phyloP scores from a whole-genome alignment of 2,888 invertebrate species.

The Plemyria rubiginata region DNA sequence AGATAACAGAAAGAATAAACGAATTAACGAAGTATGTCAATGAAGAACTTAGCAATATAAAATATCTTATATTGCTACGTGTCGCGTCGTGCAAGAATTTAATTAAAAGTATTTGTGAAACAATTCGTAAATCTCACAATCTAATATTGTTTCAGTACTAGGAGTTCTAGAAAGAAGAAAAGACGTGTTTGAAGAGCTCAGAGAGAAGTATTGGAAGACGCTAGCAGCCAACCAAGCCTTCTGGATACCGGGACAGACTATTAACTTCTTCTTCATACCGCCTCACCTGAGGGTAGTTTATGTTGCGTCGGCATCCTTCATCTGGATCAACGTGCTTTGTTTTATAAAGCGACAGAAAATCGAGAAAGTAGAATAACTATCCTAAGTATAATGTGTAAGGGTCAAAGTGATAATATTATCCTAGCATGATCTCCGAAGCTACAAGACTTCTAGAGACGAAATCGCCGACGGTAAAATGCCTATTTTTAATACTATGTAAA shows the following conservation, averaged over 20 bases:
- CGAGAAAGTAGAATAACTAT: constrained; percentile 19
- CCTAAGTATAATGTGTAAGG: neutral
- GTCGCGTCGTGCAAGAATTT: too few species aligned
- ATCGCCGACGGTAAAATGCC: too few species aligned
- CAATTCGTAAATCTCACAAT: too few species aligned
- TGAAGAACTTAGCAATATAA: too few species aligned
- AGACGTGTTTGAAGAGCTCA: constrained; percentile 89
- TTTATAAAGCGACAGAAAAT: constrained; percentile 88
- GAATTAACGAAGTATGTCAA: too few species aligned
- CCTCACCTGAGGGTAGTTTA: constrained; percentile 90
- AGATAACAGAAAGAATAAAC: too few species aligned
- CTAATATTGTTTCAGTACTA: constrained; percentile 83
- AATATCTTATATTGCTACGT: too few species aligned
- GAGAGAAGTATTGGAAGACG: constrained; percentile 89
- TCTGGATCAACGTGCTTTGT: constrained; percentile 94
- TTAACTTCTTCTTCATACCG: constrained; percentile 91
- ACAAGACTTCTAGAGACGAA: too few species aligned
- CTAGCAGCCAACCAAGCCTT: constrained; percentile 91
- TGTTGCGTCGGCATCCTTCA: constrained; percentile 90
- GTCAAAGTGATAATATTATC: neutral
- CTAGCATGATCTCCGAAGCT: neutral
- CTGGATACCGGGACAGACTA: constrained; percentile 92
- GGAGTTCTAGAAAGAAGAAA: constrained; percentile 89
- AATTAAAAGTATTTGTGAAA: too few species aligned
- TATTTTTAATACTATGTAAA: too few species aligned